A percentile compares a stretch with the other conserved stretches of the same genome.
phyloP scores from a whole-genome alignment of 2,113 vertebrate species.

The Paraplagusia blochii region DNA sequence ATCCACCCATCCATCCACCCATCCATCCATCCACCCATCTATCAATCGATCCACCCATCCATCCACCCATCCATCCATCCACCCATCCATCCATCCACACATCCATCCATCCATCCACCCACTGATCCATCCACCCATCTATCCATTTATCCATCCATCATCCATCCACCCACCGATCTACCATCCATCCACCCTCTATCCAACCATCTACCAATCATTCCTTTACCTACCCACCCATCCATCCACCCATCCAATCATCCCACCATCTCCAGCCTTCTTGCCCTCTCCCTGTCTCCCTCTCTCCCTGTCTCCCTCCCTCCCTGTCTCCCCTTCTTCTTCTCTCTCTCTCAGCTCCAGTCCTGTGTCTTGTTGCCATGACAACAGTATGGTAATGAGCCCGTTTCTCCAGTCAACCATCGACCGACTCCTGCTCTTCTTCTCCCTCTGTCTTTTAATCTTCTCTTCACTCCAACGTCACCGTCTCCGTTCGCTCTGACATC shows the following conservation, averaged over 20 bases:
- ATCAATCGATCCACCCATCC: too few relatives aligned
- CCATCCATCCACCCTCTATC: neutral
- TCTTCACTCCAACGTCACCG: neutral
- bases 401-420: constrained; percentile 38
- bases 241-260: neutral
- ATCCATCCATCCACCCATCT: too few relatives aligned
- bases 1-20: too few relatives aligned
- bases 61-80: too few relatives aligned
- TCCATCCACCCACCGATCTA: too few relatives aligned
- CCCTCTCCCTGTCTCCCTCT: neutral
- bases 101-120: too few relatives aligned
- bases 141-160: too few relatives aligned
- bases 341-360: constrained; percentile 23
- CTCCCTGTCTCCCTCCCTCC: neutral
- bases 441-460: constrained; percentile 1
- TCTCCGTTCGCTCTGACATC: neutral
- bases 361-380: constrained; percentile 72
- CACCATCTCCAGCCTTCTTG: neutral
- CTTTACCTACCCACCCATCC: too few relatives aligned
- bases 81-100: too few relatives aligned
- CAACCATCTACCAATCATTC: neutral
- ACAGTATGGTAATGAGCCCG: constrained; percentile 70
- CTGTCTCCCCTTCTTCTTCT: neutral
- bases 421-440: constrained; percentile 33
- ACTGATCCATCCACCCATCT: too few relatives aligned